Evolutionary conservation across 2,797 vertebrate species (phyloP).

Genomic region (Poecilia gillii): DNA sequence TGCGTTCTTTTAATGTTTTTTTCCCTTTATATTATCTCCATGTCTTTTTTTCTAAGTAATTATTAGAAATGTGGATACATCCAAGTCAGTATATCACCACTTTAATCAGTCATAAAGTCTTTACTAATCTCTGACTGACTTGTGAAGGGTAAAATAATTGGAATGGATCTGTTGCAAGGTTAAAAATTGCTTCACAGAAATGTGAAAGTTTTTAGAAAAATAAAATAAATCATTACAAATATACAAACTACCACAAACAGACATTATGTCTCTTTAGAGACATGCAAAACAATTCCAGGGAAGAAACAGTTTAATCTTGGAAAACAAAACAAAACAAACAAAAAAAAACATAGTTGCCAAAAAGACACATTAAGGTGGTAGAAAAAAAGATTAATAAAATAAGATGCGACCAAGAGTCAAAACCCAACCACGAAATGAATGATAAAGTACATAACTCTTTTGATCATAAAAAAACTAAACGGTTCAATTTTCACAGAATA

Average conservation of each 20-base stretch:
- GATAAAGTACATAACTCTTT: neutral
- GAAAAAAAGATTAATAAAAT: neutral
- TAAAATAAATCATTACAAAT: neutral
- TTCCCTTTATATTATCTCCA: neutral
- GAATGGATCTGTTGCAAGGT: neutral
- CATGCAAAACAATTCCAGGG: neutral
- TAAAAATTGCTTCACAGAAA: neutral
- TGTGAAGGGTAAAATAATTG: neutral
- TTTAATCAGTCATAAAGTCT: slow-evolving; percentile 2
- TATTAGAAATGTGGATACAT: slow-evolving; percentile 23
- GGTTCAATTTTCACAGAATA: neutral
- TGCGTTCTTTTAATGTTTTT: neutral
- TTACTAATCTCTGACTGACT: neutral
- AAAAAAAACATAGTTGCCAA: neutral
- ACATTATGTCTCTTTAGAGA: neutral
- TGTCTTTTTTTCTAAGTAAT: slow-evolving; percentile 14
- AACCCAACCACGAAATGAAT: neutral
- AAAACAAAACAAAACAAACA: neutral
- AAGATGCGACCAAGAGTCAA: neutral
- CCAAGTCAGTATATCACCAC: neutral
- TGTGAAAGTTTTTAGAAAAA: neutral
- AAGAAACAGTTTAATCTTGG: neutral
- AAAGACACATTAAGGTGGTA: neutral
- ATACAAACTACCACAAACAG: neutral
- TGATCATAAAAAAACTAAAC: neutral